Evolutionary conservation across 1,140 invertebrate species (phyloP).

Genomic region (Euura lappo): DNA sequence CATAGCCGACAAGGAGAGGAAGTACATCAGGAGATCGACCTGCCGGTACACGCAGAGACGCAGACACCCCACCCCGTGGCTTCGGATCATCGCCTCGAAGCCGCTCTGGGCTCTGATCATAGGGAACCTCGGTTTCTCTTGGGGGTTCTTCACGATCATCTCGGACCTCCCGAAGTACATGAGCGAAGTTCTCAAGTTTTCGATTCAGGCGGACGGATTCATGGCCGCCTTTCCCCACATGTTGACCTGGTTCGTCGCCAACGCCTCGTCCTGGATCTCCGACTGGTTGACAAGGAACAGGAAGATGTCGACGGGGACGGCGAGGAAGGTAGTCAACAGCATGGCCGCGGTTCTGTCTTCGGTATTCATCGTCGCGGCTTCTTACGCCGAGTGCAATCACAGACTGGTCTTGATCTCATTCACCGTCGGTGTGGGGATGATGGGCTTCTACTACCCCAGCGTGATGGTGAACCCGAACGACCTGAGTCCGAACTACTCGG

Average conservation of each 20-base stretch:
- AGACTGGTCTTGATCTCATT: constrained; percentile 58
- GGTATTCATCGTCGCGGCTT: constrained; percentile 72
- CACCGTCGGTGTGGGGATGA: constrained; percentile 67
- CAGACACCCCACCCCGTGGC: constrained; percentile 67
- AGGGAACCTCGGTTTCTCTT: constrained; percentile 71
- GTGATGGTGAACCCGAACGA: no score
- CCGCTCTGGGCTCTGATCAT: constrained; percentile 71
- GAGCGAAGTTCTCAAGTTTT: constrained; percentile 48
- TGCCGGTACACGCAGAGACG: constrained; percentile 37
- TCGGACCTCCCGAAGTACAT: no score
- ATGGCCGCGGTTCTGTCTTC: constrained; percentile 71
- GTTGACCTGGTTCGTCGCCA: constrained; percentile 40
- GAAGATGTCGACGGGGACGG: constrained; percentile 26
- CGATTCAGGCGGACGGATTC: constrained; percentile 40
- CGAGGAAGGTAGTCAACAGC: constrained; percentile 43
- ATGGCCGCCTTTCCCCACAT: constrained; percentile 31
- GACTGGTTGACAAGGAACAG: constrained; percentile 39
- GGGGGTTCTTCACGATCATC: constrained; percentile 71
- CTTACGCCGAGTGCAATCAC: constrained; percentile 29
- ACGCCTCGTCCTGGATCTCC: constrained; percentile 45
- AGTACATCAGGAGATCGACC: constrained; percentile 58
- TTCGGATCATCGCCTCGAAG: constrained; percentile 66
- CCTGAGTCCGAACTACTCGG: constrained; percentile 58
- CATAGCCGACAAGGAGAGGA: constrained; percentile 67
- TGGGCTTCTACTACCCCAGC: constrained; percentile 70